These are phyloP conservation scores for Pilophorus perplexus DNA, from an alignment of 2,888 invertebrate genomes.

Conservation along the genomic window DNA sequence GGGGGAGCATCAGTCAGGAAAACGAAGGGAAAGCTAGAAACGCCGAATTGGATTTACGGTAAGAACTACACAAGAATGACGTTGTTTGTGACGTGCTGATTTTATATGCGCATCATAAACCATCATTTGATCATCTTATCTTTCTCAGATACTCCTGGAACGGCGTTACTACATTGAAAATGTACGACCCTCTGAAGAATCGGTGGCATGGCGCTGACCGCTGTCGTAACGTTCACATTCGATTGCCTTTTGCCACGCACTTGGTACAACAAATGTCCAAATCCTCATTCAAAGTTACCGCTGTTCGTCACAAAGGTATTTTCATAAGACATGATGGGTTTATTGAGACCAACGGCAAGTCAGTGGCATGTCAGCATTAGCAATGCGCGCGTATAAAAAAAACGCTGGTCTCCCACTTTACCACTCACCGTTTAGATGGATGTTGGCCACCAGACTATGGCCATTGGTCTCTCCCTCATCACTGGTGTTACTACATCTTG, in stretches of 20 bases:
- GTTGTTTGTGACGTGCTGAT: background rate
- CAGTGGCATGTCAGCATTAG: no score
- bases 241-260: conserved; percentile 49
- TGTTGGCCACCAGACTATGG: no score
- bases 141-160: conserved; percentile 57
- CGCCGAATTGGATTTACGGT: conserved; percentile 63
- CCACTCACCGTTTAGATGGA: no score
- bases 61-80: no score
- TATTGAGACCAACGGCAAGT: no score
- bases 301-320: conserved; percentile 48
- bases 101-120: background rate
- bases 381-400: no score
- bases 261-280: conserved; percentile 46
- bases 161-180: conserved; percentile 54
- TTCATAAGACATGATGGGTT: no score
- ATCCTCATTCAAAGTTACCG: conserved; percentile 48
- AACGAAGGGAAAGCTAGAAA: conserved; percentile 59
- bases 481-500: no score
- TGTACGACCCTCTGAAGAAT: conserved; percentile 64
- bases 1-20: conserved; percentile 67
- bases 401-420: no score
- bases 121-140: conserved; percentile 27
- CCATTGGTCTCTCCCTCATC: no score
- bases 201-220: conserved; percentile 65
- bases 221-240: conserved; percentile 64